Evolutionary conservation across 2,888 invertebrate species (phyloP), one percentile per base, ranked within the genome.

Genomic region (Neoitamus cyanurus): DNA sequence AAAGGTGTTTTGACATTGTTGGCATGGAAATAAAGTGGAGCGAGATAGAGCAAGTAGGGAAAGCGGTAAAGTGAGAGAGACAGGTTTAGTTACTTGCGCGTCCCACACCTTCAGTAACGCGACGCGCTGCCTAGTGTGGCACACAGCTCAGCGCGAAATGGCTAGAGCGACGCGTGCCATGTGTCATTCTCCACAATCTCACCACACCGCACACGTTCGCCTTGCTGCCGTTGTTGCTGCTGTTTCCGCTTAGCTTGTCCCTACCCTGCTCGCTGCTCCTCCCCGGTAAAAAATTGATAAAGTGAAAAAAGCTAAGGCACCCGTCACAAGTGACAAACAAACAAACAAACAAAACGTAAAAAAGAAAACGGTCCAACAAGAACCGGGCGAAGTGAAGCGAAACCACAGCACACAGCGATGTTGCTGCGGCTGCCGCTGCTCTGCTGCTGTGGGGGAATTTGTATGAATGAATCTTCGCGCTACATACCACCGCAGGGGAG

Each of bases 131-230:
- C 58, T 9, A 42, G 58, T 58, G 58, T 58, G 42, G 20, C 42
- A 36, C n/a, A 69, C 83, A 42, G 9, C 20, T 72, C 72, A 25
- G 30, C 82, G 69, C 28, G 30, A 83, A 82, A 77, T 70, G 46
- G 58, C 83, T 30, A 58, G 58, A 80, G 69, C 68, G 85, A 82
- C 86, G 86, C 86, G 86, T 86, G 86, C 86, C 86, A 83, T 85
- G 85, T 84, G 85, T 85, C 84, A 84, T 82, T 82, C 80, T 82
- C 34, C 70, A 30, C 36, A 37, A 46, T 58, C 82, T 36, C 69
- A 84, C 84, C 84, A 46, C 75, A 75, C 78, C 78, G 58, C 84
- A 78, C 78, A 46, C 77, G 86, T 72, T 58, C 58, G 75, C 73
- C 73, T 37, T 6, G 31, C 73, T 34, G 36, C 73, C 20, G 31